Base-by-base conservation (phyloP, 1,140 invertebrate species). In the Streblospio benedicti region DNA sequence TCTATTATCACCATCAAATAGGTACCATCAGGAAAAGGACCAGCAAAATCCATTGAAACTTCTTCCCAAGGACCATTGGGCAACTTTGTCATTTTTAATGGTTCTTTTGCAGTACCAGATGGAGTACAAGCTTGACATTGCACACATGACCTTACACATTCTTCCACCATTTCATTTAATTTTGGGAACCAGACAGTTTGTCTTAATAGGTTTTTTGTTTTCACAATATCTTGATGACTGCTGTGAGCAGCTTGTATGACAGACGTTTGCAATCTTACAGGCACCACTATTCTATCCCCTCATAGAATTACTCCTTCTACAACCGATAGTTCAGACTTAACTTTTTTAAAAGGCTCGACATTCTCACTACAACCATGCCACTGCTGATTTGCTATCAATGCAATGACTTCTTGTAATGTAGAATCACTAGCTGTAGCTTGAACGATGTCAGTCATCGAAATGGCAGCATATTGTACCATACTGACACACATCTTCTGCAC, bases 121-220 rank as follows among this genome's bases (percentile, higher is more conserved):
- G 52, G 57, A 30, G 58, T 49, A 4, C 53, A 30, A 9, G 65
- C 53, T 60, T 65, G 63, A 62, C 70, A 73, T 14, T 62, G 62
- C 12, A 71, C 54, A 54, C 70, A 73, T 6, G 25, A 38, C 57
- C 63, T 65, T n/a, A 69, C 56, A 41, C 45, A 18, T 4, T 60
- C 28, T 60, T 72, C 69, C 12, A 71, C 70, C 18, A 61, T 12
- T 55, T 58, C 57, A 56, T 74, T 70, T 9, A 73, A n/a, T n/a
- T n/a, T n/a, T n/a, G 35, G 35, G 35, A 38, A 38, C 35, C 35
- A 38, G 9, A 38, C 35, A 9, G 35, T 38, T 38, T 38, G 9
- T 38, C n/a, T 9, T 9, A 38, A 9, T n/a, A 38, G n/a, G n/a
- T n/a, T 9, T n/a, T 38, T 38, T 38, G 35, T 38, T n/a, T 38